Evolutionary conservation across 2,888 invertebrate genomes (phyloP).

Genomic region (Desoria tigrina): DNA sequence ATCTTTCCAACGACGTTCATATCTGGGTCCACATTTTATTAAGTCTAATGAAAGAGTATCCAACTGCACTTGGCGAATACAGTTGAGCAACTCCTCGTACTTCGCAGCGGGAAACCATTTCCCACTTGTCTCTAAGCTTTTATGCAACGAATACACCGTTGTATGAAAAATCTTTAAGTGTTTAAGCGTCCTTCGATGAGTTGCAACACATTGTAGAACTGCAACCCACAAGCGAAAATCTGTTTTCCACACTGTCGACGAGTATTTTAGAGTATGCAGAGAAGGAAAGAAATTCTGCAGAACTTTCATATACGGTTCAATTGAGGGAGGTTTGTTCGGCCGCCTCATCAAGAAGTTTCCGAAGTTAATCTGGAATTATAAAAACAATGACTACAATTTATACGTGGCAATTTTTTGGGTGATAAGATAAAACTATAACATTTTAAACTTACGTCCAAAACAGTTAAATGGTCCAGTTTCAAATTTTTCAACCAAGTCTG

Average conservation of each 20-base stretch:
- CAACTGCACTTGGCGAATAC: conserved; percentile 22
- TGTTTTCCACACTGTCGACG: neutral
- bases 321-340: too few relatives aligned
- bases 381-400: neutral
- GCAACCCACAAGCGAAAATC: conserved; percentile 11
- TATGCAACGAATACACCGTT: conserved; percentile 9
- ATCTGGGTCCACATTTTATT: conserved; percentile 12
- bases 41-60: conserved; percentile 22
- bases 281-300: neutral
- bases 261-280: neutral
- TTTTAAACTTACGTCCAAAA: conserved; percentile 4
- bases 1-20: conserved; percentile 21
- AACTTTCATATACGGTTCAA: neutral
- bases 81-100: conserved; percentile 9
- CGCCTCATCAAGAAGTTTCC: neutral
- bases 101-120: conserved; percentile 2
- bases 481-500: neutral
- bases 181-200: conserved; percentile 14
- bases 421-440: neutral
- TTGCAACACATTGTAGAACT: conserved; percentile 18
- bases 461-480: neutral
- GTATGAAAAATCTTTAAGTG: conserved; percentile 24
- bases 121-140: neutral
- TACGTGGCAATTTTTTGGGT: too few relatives aligned
- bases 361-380: conserved; percentile 5